Percentiles rank a stretch among this genome's conserved stretches.
Evolutionary conservation across 2,888 invertebrate genomes (phyloP).

Genomic region (Dichetophora obliterata): DNA sequence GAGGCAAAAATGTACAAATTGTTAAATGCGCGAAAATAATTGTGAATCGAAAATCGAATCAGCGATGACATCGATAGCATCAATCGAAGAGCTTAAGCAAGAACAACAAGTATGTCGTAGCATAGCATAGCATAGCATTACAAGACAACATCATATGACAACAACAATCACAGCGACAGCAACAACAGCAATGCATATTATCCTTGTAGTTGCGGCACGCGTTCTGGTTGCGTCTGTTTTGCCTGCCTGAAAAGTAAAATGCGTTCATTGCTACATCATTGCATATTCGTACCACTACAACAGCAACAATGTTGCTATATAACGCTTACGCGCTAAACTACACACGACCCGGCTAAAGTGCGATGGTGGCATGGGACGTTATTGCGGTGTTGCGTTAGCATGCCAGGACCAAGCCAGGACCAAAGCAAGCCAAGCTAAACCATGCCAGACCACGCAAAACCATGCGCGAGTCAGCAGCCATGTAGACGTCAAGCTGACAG

Average conservation of each 20-base stretch:
- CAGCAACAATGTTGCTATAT: not conserved
- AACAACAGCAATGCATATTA: not conserved
- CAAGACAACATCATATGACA: not conserved
- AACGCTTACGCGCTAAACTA: not conserved
- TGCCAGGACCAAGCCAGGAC: not conserved
- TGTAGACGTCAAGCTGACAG: constrained; percentile 50
- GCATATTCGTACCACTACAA: constrained; percentile 2
- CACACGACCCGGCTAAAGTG: not conserved
- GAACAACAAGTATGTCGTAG: not conserved
- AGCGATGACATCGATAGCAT: constrained; percentile 47
- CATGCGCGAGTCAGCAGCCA: not conserved
- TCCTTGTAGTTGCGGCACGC: not conserved
- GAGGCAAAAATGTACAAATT: constrained; percentile 45
- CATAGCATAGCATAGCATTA: not conserved
- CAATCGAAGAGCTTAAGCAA: constrained; percentile 2
- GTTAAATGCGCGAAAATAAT: constrained; percentile 52
- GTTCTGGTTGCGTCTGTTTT: too few species aligned
- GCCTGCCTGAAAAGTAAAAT: not conserved
- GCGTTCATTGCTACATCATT: not conserved
- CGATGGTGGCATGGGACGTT: not conserved
- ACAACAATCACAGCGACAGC: not conserved
- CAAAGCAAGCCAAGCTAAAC: not conserved
- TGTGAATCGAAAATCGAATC: constrained; percentile 55
- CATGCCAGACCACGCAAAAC: not conserved
- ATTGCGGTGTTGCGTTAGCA: not conserved